These are phyloP conservation scores for Vireo griseus DNA, from an alignment of 2,797 vertebrate species.

Conservation along the genomic window DNA sequence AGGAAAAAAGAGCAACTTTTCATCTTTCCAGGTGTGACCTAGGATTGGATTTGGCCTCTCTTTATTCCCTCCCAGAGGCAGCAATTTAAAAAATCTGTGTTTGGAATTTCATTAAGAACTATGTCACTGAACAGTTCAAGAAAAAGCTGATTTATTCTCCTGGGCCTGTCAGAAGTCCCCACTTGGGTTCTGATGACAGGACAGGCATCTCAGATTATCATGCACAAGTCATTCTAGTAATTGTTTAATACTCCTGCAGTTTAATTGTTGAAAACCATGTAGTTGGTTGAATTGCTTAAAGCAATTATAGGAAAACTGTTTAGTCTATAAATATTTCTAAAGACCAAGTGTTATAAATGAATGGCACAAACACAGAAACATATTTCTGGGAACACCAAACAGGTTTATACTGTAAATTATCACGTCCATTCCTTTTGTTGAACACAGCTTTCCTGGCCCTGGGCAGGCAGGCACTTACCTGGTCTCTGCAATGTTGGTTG, in stretches of 20 bases:
- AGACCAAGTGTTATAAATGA: not conserved
- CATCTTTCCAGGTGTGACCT: not conserved
- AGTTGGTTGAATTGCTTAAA: not conserved
- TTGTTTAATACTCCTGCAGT: not conserved
- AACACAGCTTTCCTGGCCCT: not conserved
- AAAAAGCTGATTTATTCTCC: not conserved
- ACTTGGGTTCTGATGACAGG: not conserved
- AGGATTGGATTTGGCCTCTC: not conserved
- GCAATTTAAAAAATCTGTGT: not conserved
- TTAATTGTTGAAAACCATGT: not conserved
- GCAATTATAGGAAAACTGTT: not conserved
- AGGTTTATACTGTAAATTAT: not conserved
- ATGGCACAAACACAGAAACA: rapidly evolving
- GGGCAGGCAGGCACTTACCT: constrained; percentile 77
- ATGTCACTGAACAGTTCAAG: not conserved
- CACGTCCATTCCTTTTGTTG: not conserved
- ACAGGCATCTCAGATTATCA: not conserved
- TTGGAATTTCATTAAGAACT: not conserved
- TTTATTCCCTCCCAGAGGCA: not conserved
- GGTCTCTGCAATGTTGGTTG: constrained; percentile 98
- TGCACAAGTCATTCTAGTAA: not conserved
- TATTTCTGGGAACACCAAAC: not conserved
- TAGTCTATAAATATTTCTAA: not conserved
- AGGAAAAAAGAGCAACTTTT: not conserved
- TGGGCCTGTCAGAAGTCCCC: not conserved